Base-by-base conservation (phyloP, 2,888 invertebrate genomes). In the Lasioglossum leucozonium region DNA sequence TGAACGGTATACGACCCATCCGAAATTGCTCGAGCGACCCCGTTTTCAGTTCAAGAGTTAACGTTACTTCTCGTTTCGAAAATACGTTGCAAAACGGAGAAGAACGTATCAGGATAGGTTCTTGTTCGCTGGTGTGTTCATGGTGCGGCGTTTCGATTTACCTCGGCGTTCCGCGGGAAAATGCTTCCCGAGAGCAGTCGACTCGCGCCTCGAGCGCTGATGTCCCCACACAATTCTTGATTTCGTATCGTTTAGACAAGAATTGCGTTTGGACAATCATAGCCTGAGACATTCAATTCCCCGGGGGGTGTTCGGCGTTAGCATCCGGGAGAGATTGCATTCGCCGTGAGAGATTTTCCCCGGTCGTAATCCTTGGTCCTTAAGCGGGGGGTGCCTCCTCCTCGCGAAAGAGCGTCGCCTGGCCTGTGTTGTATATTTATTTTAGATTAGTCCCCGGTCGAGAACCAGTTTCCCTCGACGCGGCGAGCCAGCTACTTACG, bases 221-320 rank as follows among this genome's bases (percentile, higher is more conserved):
- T 95, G 95, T 95, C 95, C 95, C 95, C 93, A 93, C 94, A 95
- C 95, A 95, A 94, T 95, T 94, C 95, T 95, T 95, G 95, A 93
- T 94, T 93, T 94, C 90, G 85, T 92, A 93, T 92, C 86, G 86
- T 89, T 84, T 78, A 91, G 93, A 95, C 95, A 95, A 95, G 95
- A 95, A 95, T 94, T 95, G 95, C 95, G 95, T 95, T 95, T 95
- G 95, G 95, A 95, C 95, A 95, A 95, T 95, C 95, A 95, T 95
- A 94, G 95, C 95, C 94, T 94, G 93, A 91, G 94, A 94, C 94
- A 93, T 92, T 90, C 86, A 88, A 79, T 81, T 75, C 80, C 82
- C 71, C 73, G 77, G 74, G 74, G 78, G 74, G 55, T 71, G 58
- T 40, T n/a, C 51, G 37, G 58, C 26, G 47, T 51, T 34, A 69